Evolutionary conservation across 2,797 vertebrate species (phyloP), one percentile per base, ranked within the genome.

Genomic region (Scarus forsteni): DNA sequence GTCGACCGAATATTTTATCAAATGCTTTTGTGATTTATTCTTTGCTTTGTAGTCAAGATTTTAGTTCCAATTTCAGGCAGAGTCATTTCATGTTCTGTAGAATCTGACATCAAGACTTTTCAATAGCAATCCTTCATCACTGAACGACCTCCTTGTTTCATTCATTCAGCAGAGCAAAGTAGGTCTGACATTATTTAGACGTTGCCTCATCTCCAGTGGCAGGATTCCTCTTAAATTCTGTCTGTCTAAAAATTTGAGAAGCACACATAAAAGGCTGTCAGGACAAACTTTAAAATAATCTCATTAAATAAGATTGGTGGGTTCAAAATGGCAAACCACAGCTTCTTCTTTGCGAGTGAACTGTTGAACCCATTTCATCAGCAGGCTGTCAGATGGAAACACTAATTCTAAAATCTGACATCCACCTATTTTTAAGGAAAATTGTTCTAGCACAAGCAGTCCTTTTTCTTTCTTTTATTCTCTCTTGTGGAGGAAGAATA

Each of bases 301-400:
- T 48, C 36, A 70, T 73, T 44, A 65, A 51, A 16, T 60, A 14
- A 52, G 45, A 66, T 60, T 35, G n/a, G 55, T 50, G 46, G 18
- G 18, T 53, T 70, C 43, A 49, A 53, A 70, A 45, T 60, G 48
- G 49, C 34, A 52, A 63, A 60, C n/a, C 8, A 6, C 3, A 3
- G 45, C 60, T 59, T 39, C 38, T 10, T 6, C 36, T 62, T 74
- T 81, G 4, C 44, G 46, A 13, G 8, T 77, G 62, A 61, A 40
- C 40, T 65, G 13, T 51, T 43, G 38, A 50, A 52, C 45, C 3
- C 8, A 36, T 70, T 71, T 75, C 63, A 77, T 74, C 74, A 70
- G 74, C 34, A 9, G 71, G 40, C 69, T 46, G 58, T 70, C 63
- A 51, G 15, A 52, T 50, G 43, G 65, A 55, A 75, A 51, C 56